phyloP scores from a whole-genome alignment of 2,113 vertebrate species.

The Rhagologus leucostigma region DNA sequence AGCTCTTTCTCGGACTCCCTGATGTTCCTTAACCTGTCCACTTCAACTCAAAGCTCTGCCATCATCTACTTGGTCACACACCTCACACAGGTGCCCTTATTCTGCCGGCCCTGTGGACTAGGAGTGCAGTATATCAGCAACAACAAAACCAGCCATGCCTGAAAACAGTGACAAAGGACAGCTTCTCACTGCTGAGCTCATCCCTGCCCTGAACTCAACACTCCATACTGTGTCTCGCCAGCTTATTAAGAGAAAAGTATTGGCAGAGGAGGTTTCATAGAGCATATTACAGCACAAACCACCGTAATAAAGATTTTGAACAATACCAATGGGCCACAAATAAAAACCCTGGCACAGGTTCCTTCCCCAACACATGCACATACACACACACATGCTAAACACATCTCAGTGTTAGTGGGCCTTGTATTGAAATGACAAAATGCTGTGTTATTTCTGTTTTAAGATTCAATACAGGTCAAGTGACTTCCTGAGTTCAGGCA shows the following conservation, averaged over 20 bases:
- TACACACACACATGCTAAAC: background rate
- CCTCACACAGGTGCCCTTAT: fast-evolving
- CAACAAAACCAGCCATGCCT: background rate
- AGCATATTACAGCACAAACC: background rate
- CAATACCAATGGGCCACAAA: background rate
- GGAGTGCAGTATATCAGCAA: background rate
- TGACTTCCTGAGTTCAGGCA: background rate
- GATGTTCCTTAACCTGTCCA: background rate
- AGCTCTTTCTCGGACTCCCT: background rate
- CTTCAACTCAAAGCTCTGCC: background rate
- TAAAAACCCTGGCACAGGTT: background rate
- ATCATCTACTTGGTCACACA: background rate
- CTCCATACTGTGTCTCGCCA: background rate
- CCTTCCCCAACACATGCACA: background rate
- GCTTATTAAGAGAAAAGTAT: background rate
- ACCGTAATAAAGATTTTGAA: background rate
- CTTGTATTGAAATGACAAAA: background rate
- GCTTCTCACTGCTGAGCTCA: background rate
- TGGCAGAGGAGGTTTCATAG: background rate
- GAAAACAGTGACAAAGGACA: background rate
- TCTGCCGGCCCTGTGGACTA: background rate
- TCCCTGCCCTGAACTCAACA: background rate
- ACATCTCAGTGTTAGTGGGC: background rate
- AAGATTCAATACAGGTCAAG: background rate
- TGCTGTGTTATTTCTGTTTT: background rate